A percentile compares a stretch with the other conserved stretches of the same genome.
Conservation (phyloP, 2,113 vertebrate species). For the Vulpes vulpes region DNA sequence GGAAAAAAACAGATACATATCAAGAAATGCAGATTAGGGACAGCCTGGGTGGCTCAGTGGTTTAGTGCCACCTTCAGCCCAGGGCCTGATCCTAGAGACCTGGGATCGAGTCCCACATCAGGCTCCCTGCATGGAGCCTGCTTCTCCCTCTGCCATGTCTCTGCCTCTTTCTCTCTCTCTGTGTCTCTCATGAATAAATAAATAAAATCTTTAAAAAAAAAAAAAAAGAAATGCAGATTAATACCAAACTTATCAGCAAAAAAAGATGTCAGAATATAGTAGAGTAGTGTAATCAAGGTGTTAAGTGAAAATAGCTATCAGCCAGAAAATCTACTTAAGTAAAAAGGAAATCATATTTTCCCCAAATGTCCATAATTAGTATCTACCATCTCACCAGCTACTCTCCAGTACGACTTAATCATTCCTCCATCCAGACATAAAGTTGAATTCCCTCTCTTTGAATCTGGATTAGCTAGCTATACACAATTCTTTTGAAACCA, state of each 20-base stretch:
- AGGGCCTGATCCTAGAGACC: no score
- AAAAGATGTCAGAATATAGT: not conserved
- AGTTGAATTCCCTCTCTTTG: not conserved
- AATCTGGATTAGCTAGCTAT: not conserved
- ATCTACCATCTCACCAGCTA: not conserved
- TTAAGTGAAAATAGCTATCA: not conserved
- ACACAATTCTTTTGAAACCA: not conserved
- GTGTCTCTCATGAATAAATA: no score
- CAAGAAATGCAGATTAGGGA: not conserved
- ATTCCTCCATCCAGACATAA: not conserved
- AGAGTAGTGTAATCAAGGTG: not conserved
- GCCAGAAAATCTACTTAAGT: not conserved
- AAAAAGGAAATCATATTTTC: slow-evolving; percentile 7
- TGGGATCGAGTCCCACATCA: no score
- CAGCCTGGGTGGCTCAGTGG: no score
- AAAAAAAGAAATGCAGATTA: not conserved
- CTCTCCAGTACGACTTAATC: not conserved
- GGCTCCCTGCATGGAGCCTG: no score
- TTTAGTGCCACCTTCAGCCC: no score
- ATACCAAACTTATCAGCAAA: not conserved
- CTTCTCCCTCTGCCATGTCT: no score
- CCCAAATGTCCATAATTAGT: not conserved
- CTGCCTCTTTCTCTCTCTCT: no score
- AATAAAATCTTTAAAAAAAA: no score
- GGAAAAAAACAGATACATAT: not conserved